Base-by-base conservation (phyloP, 2,113 vertebrate genomes). In the Elephas maximus region DNA sequence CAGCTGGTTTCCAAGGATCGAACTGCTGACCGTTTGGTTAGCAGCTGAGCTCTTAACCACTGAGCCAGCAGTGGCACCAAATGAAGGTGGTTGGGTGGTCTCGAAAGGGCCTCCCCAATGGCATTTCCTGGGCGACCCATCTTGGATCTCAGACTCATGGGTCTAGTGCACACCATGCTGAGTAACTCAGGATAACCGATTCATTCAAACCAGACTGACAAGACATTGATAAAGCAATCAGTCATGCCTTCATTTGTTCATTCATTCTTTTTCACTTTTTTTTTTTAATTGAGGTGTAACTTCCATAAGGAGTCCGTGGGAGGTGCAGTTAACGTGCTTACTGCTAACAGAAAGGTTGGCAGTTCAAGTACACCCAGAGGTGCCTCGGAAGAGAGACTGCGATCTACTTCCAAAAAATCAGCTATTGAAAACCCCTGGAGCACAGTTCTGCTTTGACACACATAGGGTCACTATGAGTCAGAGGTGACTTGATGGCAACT, bases 101-200 rank as follows among this genome's bases (percentile, higher is more conserved):
- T 30, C 74, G 21, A 26, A 37, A 71, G 21, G 79, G 12, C 73
- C 60, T 30, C 45, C 5, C 28, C 20, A 3, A 45, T 1, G 20
- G 18, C 33, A 0, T 7, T 33, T n/a, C 44, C 45, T 30, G 33
- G 7, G 79, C 1, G 7, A n/a, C 23, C 11, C 78, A 44, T 5
- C 10, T 24, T 28, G 45, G 60, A 26, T 5, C 62, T 45, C 41
- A 30, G 18, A 33, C 44, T 45, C 17, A 2, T 18, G 11, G 51
- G 4, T 53, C 21, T 51, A 3, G 0, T 5, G 15, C n/a, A 30
- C 2, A 5, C 44, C 26, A 0, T 9, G 18, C 0, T n/a, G 45
- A 73, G 45, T 24, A 57, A 26, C 33, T 57, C 51, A 11, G 60
- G 41, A 37, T 37, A 83, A 45, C 41, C 2, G 2, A 14, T 37